These are phyloP conservation scores for Odocoileus virginianus DNA, from an alignment of 2,113 vertebrate genomes.

Conservation along the genomic window DNA sequence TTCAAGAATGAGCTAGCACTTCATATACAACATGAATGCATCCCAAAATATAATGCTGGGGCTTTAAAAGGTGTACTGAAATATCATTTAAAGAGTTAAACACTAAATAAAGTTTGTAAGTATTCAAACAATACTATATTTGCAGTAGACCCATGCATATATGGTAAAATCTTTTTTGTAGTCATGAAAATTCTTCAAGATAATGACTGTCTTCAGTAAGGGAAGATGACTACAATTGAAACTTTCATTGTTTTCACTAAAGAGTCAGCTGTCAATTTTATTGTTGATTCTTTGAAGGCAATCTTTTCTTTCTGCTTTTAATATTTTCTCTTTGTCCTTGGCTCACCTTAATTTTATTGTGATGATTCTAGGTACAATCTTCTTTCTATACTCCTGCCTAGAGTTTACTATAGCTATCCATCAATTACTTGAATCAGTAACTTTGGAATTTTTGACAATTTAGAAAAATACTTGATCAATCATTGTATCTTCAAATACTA, in stretches of 20 bases:
- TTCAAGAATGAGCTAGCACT: background rate
- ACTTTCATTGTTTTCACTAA: background rate
- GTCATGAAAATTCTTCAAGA: background rate
- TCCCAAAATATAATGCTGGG: background rate
- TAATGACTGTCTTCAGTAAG: background rate
- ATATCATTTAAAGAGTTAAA: background rate
- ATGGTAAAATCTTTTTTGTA: background rate
- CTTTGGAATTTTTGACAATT: background rate
- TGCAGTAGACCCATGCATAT: background rate
- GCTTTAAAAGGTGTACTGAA: background rate
- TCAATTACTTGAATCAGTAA: background rate
- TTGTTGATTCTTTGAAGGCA: background rate
- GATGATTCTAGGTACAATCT: background rate
- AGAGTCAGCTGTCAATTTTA: background rate
- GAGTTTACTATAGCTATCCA: background rate
- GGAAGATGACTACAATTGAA: background rate
- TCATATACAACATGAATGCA: background rate
- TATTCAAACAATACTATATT: background rate
- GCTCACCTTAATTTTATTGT: background rate
- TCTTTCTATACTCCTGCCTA: background rate
- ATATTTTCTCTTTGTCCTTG: background rate
- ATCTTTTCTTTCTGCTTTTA: background rate
- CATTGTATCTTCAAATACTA: background rate
- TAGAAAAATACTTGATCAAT: background rate
- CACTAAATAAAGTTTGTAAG: background rate